phyloP scores from a whole-genome alignment of 2,113 vertebrate species.

The Amphiprion ocellaris region DNA sequence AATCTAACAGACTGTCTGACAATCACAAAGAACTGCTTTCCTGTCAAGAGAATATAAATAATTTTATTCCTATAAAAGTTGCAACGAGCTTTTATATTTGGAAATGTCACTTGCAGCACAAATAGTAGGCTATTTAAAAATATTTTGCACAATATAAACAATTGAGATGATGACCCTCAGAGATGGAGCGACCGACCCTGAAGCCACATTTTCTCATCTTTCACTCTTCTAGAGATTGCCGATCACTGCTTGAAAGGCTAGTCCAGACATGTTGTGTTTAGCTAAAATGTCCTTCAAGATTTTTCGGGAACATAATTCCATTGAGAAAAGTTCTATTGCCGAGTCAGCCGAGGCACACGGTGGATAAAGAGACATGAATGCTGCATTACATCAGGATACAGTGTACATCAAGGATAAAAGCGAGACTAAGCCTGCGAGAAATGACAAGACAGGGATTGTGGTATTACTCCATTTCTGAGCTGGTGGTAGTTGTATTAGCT shows the following conservation, averaged over 20 bases:
- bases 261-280: background rate
- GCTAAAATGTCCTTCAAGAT: constrained; percentile 18
- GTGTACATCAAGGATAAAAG: constrained; percentile 67
- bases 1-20: constrained; percentile 50
- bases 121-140: constrained; percentile 29
- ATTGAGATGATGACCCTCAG: background rate
- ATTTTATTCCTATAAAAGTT: constrained; percentile 64
- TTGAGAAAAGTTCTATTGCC: constrained; percentile 43
- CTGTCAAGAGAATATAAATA: constrained; percentile 59
- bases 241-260: constrained; percentile 2
- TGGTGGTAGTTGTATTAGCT: constrained; percentile 53
- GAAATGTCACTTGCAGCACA: constrained; percentile 37
- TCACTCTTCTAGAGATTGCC: background rate
- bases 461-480: constrained; percentile 50
- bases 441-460: constrained; percentile 65
- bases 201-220: background rate
- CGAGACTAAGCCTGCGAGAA: constrained; percentile 65
- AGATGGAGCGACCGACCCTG: background rate
- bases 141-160: constrained; percentile 3
- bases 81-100: constrained; percentile 57
- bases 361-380: constrained; percentile 66
- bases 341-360: constrained; percentile 61
- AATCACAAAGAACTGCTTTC: constrained; percentile 64
- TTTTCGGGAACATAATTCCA: constrained; percentile 9
- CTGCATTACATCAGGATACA: constrained; percentile 55